A percentile compares a stretch with the other conserved stretches of the same genome.
Conservation (phyloP, 2,888 invertebrate genomes). For the Caenorhabditis imperialis region DNA sequence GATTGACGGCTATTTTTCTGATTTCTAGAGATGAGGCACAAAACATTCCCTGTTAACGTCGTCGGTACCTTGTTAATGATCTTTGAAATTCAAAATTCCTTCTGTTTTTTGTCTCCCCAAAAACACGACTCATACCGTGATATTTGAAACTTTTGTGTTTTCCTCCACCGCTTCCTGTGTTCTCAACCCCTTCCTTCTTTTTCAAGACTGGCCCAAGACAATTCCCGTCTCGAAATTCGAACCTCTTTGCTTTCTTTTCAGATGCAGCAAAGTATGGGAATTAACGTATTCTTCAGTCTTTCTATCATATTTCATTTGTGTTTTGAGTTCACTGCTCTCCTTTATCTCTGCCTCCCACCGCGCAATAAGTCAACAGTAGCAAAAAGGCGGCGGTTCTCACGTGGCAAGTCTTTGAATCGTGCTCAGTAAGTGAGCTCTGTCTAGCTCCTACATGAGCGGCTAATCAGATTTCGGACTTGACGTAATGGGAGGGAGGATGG, state of each 20-base stretch:
- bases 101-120: too few relatives aligned
- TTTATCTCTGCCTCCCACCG: background rate
- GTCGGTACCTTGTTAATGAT: too few relatives aligned
- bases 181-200: background rate
- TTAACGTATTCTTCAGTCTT: conserved; percentile 32
- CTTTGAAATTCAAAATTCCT: too few relatives aligned
- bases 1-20: too few relatives aligned
- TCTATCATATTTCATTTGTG: conserved; percentile 50
- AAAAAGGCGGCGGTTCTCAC: conserved; percentile 14
- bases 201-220: background rate
- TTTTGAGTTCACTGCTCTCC: conserved; percentile 38
- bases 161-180: background rate
- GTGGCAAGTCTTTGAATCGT: background rate
- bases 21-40: too few relatives aligned
- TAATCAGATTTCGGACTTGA: conserved; percentile 47
- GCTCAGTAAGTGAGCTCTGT: background rate
- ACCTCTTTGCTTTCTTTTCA: too few relatives aligned
- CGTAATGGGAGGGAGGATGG: conserved; percentile 44
- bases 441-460: conserved; percentile 19
- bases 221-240: conserved; percentile 25
- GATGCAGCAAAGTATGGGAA: too few relatives aligned
- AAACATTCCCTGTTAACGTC: too few relatives aligned
- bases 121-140: too few relatives aligned
- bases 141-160: conserved; percentile 14
- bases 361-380: conserved; percentile 48